These are phyloP conservation scores for Clavelina lepadiformis DNA, from an alignment of 23 tunicate species.

Conservation along the genomic window DNA sequence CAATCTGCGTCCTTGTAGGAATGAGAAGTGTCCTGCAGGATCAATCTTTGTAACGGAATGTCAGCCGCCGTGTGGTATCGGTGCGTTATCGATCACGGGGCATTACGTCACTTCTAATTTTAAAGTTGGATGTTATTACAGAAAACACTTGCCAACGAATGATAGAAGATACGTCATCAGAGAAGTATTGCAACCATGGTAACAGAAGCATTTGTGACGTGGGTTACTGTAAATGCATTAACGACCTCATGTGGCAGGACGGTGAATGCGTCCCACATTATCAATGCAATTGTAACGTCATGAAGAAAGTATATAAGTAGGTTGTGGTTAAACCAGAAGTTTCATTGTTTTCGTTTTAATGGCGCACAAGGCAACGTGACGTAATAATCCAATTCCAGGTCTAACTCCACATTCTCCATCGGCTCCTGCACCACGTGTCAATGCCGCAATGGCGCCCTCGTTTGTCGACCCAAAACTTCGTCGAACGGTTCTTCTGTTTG, in stretches of 20 bases:
- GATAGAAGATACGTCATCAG: too few relatives aligned
- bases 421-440: constrained; percentile 37
- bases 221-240: constrained; percentile 10
- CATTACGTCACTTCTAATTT: too few relatives aligned
- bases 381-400: neutral
- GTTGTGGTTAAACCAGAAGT: too few relatives aligned
- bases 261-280: constrained; percentile 44
- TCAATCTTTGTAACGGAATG: constrained; percentile 5
- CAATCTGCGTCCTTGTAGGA: constrained; percentile 6
- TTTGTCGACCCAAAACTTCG: constrained; percentile 4
- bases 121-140: too few relatives aligned
- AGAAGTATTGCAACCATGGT: too few relatives aligned
- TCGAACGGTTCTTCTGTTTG: constrained; percentile 7
- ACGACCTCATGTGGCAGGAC: constrained; percentile 39
- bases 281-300: constrained; percentile 51
- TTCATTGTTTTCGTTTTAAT: too few relatives aligned
- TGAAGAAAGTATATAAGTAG: constrained; percentile 31
- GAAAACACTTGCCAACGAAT: too few relatives aligned
- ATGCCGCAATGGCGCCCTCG: constrained; percentile 26
- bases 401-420: constrained; percentile 9
- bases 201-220: constrained; percentile 13
- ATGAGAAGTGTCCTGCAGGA: constrained; percentile 7
- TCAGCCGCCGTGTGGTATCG: too few relatives aligned
- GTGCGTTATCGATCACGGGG: too few relatives aligned
- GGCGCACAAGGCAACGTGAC: too few relatives aligned